A percentile compares a stretch with the other conserved stretches of the same genome.
Conservation (phyloP, 2,888 invertebrate genomes). For the Pristionchus fissidentatus region DNA sequence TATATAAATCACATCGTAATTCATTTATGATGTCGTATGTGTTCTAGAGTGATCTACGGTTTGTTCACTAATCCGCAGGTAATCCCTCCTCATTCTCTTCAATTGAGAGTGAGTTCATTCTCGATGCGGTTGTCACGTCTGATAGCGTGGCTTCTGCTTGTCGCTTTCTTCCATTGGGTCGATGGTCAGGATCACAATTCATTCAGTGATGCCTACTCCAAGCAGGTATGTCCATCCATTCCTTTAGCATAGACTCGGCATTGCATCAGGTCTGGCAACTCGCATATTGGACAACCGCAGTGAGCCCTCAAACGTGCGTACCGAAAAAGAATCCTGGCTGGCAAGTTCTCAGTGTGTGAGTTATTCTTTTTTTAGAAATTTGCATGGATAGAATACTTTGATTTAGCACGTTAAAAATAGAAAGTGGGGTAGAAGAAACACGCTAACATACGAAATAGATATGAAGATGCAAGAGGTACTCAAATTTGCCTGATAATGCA, state of each 20-base stretch:
- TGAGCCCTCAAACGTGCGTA: slow-evolving; percentile 10
- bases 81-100: background rate
- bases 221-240: background rate
- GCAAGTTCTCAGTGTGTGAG: slow-evolving; percentile 27
- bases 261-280: slow-evolving; percentile 43
- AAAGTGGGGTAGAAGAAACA: too few species aligned
- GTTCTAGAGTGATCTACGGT: too few species aligned
- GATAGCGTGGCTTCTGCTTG: background rate
- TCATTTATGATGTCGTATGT: too few species aligned
- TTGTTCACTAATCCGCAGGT: background rate
- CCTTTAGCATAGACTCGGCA: too few species aligned
- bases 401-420: background rate
- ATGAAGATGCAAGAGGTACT: too few species aligned
- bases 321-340: slow-evolving; percentile 8
- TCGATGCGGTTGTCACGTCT: slow-evolving; percentile 14
- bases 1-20: too few species aligned
- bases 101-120: background rate
- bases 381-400: background rate
- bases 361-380: background rate
- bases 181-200: slow-evolving; percentile 29
- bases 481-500: too few species aligned
- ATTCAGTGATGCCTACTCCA: background rate
- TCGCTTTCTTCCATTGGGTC: background rate
- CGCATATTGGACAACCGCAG: slow-evolving; percentile 10
- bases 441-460: too few species aligned